phyloP scores from a whole-genome alignment of 2,797 vertebrate genomes.

The Hoplostethus mediterraneus region DNA sequence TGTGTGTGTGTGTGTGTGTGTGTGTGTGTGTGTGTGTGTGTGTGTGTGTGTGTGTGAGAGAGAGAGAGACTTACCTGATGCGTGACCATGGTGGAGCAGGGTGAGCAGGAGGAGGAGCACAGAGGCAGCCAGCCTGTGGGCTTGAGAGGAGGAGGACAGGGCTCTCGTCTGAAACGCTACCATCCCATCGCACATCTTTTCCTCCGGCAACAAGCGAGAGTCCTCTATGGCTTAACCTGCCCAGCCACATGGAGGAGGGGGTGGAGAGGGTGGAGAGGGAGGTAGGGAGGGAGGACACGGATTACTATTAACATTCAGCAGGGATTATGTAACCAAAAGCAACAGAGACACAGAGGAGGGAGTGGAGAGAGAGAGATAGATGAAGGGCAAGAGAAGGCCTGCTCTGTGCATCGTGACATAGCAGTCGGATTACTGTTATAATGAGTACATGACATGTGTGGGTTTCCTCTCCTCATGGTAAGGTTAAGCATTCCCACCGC shows the following conservation, averaged over 20 bases:
- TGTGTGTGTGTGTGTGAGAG: conserved; percentile 30
- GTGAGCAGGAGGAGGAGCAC: conserved; percentile 80
- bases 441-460: conserved; percentile 14
- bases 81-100: conserved; percentile 80
- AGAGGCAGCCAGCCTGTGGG: conserved; percentile 80
- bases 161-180: conserved; percentile 83
- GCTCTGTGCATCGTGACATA: conserved; percentile 28
- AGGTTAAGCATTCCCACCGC: conserved; percentile 19
- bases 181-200: conserved; percentile 89
- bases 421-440: conserved; percentile 28
- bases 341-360: conserved; percentile 55
- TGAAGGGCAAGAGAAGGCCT: conserved; percentile 21
- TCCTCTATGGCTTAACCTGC: conserved; percentile 84
- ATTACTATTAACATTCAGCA: conserved; percentile 75
- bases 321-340: conserved; percentile 77
- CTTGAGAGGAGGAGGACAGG: conserved; percentile 70
- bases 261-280: conserved; percentile 28
- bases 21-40: conserved; percentile 33
- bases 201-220: conserved; percentile 75
- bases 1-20: conserved; percentile 33
- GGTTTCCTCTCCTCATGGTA: conserved; percentile 19
- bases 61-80: conserved; percentile 81
- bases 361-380: conserved; percentile 30
- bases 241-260: conserved; percentile 51
- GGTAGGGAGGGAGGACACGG: conserved; percentile 35